A percentile compares a stretch with the other conserved stretches of the same genome.
These are phyloP conservation scores for Silvanus unidentatus DNA, from an alignment of 2,888 invertebrate genomes.

Conservation along the genomic window DNA sequence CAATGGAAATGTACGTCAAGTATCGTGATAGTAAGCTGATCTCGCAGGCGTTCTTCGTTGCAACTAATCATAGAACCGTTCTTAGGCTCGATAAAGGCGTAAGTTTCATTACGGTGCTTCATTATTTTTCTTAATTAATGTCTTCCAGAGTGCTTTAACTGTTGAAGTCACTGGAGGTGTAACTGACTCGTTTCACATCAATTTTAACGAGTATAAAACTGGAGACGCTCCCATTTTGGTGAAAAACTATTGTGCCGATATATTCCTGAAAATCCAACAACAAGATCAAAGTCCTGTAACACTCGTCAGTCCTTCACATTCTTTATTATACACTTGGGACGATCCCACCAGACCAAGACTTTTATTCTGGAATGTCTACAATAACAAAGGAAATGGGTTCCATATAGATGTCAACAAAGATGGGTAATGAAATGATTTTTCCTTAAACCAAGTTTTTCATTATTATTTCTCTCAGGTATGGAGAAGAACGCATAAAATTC, in stretches of 20 bases:
- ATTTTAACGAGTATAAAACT: slow-evolving; percentile 64
- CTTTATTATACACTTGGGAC: slow-evolving; percentile 78
- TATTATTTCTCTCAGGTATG: slow-evolving; percentile 46
- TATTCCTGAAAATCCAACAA: slow-evolving; percentile 76
- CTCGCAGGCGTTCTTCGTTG: slow-evolving; percentile 73
- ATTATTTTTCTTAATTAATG: slow-evolving; percentile 16
- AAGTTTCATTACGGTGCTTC: slow-evolving; percentile 32
- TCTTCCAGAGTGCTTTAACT: slow-evolving; percentile 58
- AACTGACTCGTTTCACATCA: slow-evolving; percentile 66
- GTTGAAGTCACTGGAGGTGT: slow-evolving; percentile 71
- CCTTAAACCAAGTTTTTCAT: neutral
- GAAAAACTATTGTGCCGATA: slow-evolving; percentile 76
- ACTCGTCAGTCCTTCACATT: slow-evolving; percentile 68
- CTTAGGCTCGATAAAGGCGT: slow-evolving; percentile 80
- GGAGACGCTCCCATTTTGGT: slow-evolving; percentile 80
- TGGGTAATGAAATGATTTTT: slow-evolving; percentile 44
- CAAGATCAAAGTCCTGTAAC: slow-evolving; percentile 58
- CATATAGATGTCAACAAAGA: slow-evolving; percentile 67
- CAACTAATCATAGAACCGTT: slow-evolving; percentile 63
- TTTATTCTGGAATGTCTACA: slow-evolving; percentile 77
- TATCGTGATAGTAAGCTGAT: slow-evolving; percentile 67
- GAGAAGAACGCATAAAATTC: slow-evolving; percentile 68
- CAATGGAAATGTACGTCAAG: slow-evolving; percentile 76
- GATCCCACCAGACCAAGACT: slow-evolving; percentile 68
- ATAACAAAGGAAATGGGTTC: slow-evolving; percentile 68